phyloP scores from a whole-genome alignment of 2,888 invertebrate species.

The Pheosia tremula region DNA sequence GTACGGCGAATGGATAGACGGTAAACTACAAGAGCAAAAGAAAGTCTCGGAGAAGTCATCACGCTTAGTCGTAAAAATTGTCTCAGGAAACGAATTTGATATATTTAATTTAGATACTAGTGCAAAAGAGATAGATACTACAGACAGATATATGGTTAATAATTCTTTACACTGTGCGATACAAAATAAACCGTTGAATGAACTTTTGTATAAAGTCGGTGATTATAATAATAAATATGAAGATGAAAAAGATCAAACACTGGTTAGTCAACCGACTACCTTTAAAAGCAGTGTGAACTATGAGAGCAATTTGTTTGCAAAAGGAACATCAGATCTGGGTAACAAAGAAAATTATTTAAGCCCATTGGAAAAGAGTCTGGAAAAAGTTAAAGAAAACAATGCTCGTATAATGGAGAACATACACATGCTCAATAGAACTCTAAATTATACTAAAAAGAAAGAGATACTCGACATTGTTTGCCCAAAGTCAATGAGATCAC shows the following conservation, averaged over 20 bases:
- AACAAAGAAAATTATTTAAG: conserved; percentile 39
- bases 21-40: conserved; percentile 51
- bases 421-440: conserved; percentile 72
- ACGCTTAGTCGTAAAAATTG: conserved; percentile 71
- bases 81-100: conserved; percentile 58
- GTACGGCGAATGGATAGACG: conserved; percentile 70
- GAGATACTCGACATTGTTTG: conserved; percentile 66
- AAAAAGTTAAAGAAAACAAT: conserved; percentile 78
- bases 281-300: conserved; percentile 21
- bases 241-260: conserved; percentile 16
- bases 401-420: conserved; percentile 80
- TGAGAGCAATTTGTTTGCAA: conserved; percentile 15
- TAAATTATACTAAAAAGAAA: conserved; percentile 76
- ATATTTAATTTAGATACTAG: conserved; percentile 66
- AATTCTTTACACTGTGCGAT: conserved; percentile 19
- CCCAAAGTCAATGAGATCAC: conserved; percentile 64
- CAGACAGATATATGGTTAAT: conserved; percentile 32
- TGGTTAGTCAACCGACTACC: conserved; percentile 16
- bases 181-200: conserved; percentile 15
- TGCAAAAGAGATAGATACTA: conserved; percentile 53
- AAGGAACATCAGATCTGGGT: conserved; percentile 10
- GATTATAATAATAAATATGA: conserved; percentile 12
- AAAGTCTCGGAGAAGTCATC: conserved; percentile 59
- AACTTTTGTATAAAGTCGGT: conserved; percentile 18
- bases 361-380: conserved; percentile 72